Conservation (phyloP, 2,113 vertebrate genomes). For the Podilymbus podiceps region DNA sequence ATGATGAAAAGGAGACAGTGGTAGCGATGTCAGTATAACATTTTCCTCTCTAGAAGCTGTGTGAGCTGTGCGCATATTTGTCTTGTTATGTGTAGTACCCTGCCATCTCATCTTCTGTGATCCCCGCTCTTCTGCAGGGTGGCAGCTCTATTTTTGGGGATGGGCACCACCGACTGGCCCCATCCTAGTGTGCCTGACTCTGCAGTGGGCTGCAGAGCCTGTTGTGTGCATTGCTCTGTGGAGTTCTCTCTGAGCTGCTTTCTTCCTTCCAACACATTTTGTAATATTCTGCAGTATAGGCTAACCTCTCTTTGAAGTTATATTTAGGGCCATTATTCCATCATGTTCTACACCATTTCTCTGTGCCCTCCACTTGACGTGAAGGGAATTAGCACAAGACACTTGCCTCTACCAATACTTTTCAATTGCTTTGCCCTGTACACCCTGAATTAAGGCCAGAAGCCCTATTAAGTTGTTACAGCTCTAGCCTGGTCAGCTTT, state of each 20-base stretch:
- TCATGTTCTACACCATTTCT: background rate
- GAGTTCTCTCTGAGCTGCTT: background rate
- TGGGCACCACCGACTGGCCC: background rate
- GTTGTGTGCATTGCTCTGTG: background rate
- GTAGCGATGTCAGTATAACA: background rate
- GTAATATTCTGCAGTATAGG: background rate
- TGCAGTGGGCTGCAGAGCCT: background rate
- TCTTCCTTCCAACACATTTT: background rate
- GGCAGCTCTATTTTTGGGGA: background rate
- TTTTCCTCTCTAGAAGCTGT: background rate
- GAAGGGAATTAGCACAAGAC: background rate
- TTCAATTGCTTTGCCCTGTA: background rate
- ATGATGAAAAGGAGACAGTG: background rate
- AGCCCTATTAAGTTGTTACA: background rate
- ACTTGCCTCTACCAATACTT: background rate
- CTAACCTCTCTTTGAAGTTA: background rate
- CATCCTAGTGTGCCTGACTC: background rate
- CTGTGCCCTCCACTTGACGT: background rate
- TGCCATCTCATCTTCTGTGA: background rate
- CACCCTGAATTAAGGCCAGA: background rate
- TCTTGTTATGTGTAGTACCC: background rate
- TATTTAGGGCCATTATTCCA: background rate
- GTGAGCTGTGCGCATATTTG: background rate
- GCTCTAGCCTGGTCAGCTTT: background rate
- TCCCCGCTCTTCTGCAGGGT: background rate